phyloP scores from a whole-genome alignment of 2,113 vertebrate species.

The Dromiciops gliroides region DNA sequence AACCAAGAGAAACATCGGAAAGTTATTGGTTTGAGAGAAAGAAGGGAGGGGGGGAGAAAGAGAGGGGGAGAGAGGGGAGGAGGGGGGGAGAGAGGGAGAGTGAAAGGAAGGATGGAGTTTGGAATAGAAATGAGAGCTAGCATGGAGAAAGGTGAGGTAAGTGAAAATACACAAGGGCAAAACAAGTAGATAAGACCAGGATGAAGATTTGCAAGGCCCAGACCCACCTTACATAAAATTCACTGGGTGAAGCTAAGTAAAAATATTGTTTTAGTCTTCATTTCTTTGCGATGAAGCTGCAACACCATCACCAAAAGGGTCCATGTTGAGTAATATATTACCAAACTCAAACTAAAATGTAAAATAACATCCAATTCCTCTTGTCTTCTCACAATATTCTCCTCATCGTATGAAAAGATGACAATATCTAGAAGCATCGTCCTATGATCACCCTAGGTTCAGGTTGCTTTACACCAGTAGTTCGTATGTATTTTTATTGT shows the following conservation, averaged over 20 bases:
- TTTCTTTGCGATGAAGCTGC: neutral
- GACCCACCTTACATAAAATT: neutral
- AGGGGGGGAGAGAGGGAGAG: neutral
- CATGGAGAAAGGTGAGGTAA: neutral
- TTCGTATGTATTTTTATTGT: neutral
- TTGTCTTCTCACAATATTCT: neutral
- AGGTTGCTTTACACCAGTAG: neutral
- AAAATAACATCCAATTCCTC: conserved; percentile 3
- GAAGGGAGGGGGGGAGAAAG: neutral
- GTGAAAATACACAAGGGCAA: neutral
- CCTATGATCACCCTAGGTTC: neutral
- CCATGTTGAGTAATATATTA: neutral
- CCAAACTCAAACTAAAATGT: conserved; percentile 36
- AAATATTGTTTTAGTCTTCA: conserved; percentile 1
- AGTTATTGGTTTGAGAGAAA: neutral
- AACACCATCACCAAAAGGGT: conserved; percentile 15
- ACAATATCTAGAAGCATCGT: neutral
- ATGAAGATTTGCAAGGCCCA: neutral
- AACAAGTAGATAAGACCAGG: neutral
- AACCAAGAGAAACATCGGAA: neutral
- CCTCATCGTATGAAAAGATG: conserved; percentile 25
- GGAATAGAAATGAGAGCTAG: neutral
- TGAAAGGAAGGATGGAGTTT: neutral
- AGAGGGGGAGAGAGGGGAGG: neutral
- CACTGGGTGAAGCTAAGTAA: conserved; percentile 12